phyloP scores from a whole-genome alignment of 2,888 invertebrate genomes.

The Microchrysa polita region DNA sequence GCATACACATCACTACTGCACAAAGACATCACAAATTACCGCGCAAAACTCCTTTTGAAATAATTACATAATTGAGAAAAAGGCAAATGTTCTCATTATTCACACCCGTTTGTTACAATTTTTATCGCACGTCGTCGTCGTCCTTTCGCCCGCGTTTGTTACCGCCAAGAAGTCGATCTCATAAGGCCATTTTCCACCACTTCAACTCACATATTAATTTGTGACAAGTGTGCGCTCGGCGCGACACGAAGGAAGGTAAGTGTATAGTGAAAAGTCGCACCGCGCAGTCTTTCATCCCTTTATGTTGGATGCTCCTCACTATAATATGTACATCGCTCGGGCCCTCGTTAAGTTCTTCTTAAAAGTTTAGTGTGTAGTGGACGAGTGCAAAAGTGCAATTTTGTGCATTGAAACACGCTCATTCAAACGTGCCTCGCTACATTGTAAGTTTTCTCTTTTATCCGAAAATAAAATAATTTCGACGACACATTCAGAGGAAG shows the following conservation, averaged over 20 bases:
- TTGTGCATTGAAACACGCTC: conserved; percentile 5
- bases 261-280: no score
- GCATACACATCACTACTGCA: neutral
- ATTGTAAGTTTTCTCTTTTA: neutral
- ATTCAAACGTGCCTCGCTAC: conserved; percentile 10
- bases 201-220: conserved; percentile 34
- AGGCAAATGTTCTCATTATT: conserved; percentile 50
- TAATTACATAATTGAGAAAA: conserved; percentile 51
- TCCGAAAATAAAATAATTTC: conserved; percentile 1
- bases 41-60: conserved; percentile 44
- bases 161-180: conserved; percentile 32
- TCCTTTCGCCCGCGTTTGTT: no score
- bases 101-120: conserved; percentile 43
- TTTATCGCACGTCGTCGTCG: conserved; percentile 6
- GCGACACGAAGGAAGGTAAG: neutral
- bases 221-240: conserved; percentile 16
- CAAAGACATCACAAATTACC: conserved; percentile 19
- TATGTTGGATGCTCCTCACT: conserved; percentile 1
- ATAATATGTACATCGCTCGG: neutral
- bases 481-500: neutral
- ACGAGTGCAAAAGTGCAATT: conserved; percentile 29
- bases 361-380: neutral
- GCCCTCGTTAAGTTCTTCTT: conserved; percentile 6
- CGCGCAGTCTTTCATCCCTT: conserved; percentile 25
- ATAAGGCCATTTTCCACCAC: conserved; percentile 43